These are phyloP conservation scores for Eurypyga helias DNA, from an alignment of 2,113 vertebrate species.

Conservation along the genomic window DNA sequence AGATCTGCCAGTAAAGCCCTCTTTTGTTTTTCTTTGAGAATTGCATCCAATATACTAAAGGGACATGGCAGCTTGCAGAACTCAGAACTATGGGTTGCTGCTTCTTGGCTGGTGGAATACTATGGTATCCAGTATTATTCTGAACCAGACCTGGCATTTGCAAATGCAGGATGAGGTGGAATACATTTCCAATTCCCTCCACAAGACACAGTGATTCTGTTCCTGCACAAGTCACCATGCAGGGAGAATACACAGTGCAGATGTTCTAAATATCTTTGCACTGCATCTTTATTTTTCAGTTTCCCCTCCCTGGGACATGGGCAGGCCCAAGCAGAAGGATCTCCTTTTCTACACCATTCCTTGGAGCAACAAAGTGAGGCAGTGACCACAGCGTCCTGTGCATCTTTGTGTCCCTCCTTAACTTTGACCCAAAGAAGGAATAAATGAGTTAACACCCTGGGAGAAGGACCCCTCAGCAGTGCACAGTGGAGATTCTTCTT, in stretches of 20 bases:
- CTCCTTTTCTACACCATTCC: background rate
- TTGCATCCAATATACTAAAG: background rate
- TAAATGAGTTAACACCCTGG: rapidly evolving
- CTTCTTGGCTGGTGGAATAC: background rate
- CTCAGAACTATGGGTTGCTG: rapidly evolving
- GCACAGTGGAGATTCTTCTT: background rate
- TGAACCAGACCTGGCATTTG: background rate
- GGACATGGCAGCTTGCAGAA: background rate
- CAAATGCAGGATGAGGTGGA: background rate
- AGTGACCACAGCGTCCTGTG: too few species aligned
- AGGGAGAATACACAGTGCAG: background rate
- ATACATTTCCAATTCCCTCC: background rate
- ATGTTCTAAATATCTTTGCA: background rate
- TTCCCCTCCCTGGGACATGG: background rate
- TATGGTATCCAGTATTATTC: background rate
- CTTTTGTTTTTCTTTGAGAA: rapidly evolving
- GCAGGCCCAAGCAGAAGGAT: background rate
- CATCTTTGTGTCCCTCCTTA: background rate
- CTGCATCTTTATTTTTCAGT: background rate
- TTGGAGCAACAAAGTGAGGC: background rate
- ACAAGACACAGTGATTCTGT: background rate
- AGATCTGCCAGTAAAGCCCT: background rate
- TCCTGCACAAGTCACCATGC: rapidly evolving
- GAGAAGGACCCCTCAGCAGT: background rate
- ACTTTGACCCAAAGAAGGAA: background rate